Conservation (phyloP, 2,113 vertebrate genomes). For the Calyptomena viridis region DNA sequence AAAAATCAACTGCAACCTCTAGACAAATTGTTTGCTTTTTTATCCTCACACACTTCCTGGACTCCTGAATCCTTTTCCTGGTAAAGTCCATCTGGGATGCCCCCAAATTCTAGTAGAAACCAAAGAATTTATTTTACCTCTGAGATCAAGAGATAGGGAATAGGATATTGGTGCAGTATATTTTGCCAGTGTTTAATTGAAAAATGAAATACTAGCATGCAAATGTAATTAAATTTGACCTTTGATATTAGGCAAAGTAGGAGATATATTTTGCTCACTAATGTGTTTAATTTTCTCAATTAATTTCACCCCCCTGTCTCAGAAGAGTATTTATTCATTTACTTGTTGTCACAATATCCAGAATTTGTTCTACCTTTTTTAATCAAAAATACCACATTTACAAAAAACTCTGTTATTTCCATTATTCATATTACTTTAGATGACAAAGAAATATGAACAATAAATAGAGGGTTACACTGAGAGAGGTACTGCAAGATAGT, state of each 20-base stretch:
- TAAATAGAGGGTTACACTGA: not conserved
- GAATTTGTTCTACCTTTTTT: not conserved
- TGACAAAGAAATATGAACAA: not conserved
- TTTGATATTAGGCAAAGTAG: not conserved
- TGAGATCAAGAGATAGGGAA: not conserved
- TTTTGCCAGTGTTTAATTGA: not conserved
- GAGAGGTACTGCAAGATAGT: not conserved
- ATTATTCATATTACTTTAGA: not conserved
- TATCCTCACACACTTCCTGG: not conserved
- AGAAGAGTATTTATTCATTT: not conserved
- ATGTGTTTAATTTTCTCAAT: not conserved
- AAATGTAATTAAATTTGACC: not conserved
- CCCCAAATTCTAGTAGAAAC: not conserved
- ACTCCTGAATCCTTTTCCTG: not conserved
- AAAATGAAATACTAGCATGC: not conserved
- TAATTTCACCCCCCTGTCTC: not conserved
- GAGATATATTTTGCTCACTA: not conserved
- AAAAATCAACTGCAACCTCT: fast-evolving
- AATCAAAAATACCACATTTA: not conserved
- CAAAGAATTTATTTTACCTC: not conserved
- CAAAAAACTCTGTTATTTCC: not conserved
- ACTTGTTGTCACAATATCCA: not conserved
- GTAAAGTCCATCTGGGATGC: not conserved
- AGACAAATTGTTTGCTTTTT: not conserved
- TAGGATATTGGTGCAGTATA: not conserved